phyloP scores from a whole-genome alignment of 2,797 vertebrate species.

The Peromyscus attwateri region DNA sequence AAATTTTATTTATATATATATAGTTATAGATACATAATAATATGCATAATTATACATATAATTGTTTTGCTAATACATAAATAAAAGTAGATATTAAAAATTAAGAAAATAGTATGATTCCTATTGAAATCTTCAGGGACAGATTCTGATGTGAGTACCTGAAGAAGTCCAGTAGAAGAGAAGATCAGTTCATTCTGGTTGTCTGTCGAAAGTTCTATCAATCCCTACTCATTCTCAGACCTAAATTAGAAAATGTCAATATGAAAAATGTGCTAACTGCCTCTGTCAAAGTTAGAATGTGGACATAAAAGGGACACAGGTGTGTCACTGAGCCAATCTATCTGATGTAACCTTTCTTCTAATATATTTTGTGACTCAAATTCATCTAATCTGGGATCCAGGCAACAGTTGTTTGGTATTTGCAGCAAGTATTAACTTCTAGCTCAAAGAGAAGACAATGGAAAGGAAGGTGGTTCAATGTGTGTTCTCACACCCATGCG shows the following conservation, averaged over 20 bases:
- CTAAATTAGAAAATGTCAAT: background rate
- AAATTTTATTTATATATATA: background rate
- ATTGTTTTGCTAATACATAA: background rate
- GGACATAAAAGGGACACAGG: background rate
- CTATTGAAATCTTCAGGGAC: background rate
- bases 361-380: background rate
- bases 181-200: background rate
- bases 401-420: background rate
- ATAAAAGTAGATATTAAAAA: background rate
- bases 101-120: background rate
- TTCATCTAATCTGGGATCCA: background rate
- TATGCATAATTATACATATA: background rate
- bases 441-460: background rate
- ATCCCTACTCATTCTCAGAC: accelerated
- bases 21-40: background rate
- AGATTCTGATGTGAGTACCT: background rate
- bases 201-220: background rate
- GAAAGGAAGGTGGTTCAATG: background rate
- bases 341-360: background rate
- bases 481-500: background rate
- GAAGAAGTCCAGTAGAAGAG: background rate
- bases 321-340: background rate
- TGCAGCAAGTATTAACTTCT: background rate
- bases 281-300: background rate
- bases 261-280: background rate